Conservation (phyloP, 2,888 invertebrate species). For the Bruchidius siliquastri region DNA sequence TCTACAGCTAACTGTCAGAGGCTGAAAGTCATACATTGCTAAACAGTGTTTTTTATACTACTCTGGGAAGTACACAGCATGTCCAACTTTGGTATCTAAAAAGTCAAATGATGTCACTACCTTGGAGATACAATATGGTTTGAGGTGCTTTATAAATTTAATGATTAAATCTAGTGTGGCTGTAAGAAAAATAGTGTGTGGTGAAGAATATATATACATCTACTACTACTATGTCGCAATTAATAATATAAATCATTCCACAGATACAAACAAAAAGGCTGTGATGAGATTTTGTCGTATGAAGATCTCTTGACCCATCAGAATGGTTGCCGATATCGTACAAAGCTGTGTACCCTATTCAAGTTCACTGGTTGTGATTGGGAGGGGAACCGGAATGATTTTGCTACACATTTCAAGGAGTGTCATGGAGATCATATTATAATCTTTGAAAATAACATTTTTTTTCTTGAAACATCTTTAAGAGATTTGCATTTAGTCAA, state of each 20-base stretch:
- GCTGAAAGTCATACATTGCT: too few relatives aligned
- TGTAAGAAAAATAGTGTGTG: too few relatives aligned
- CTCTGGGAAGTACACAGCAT: too few relatives aligned
- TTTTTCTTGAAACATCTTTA: constrained; percentile 32
- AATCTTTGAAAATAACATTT: constrained; percentile 30
- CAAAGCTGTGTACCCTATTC: constrained; percentile 27
- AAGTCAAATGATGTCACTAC: too few relatives aligned
- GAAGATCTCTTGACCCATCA: constrained; percentile 27
- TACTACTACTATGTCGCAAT: not conserved
- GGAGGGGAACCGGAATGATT: constrained; percentile 29
- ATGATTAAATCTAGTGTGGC: too few relatives aligned
- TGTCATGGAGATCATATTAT: constrained; percentile 33
- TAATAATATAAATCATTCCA: not conserved
- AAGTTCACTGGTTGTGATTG: constrained; percentile 26
- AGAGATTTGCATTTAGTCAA: constrained; percentile 27
- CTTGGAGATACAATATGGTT: too few relatives aligned
- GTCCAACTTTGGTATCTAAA: too few relatives aligned
- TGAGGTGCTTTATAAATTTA: too few relatives aligned
- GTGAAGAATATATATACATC: too few relatives aligned
- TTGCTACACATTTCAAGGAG: constrained; percentile 33
- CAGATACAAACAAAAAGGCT: constrained; percentile 29
- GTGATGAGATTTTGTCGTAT: constrained; percentile 23
- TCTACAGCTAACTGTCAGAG: too few relatives aligned
- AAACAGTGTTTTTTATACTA: too few relatives aligned
- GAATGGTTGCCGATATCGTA: constrained; percentile 27